Percentiles rank a stretch among this genome's conserved stretches.
Conservation (phyloP, 2,797 vertebrate species). For the Taenioides sp. region DNA sequence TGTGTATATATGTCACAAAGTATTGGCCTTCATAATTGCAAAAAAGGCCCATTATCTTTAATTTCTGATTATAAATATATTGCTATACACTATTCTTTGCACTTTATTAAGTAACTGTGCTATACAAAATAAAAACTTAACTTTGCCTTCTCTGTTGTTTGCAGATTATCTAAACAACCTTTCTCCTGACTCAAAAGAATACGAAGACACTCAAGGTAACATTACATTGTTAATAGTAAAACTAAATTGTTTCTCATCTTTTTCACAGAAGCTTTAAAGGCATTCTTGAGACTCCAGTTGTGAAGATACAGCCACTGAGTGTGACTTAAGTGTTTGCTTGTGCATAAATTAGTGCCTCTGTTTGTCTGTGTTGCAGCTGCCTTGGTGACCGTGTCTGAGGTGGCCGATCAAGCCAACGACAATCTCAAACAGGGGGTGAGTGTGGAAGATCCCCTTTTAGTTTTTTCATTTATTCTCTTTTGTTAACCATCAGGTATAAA, state of each 20-base stretch:
- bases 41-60: neutral
- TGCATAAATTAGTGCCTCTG: constrained; percentile 30
- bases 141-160: constrained; percentile 16
- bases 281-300: constrained; percentile 12
- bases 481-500: too few relatives aligned
- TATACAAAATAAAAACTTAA: neutral
- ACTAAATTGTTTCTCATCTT: neutral
- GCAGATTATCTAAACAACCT: constrained; percentile 98
- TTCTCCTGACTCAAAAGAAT: constrained; percentile 93
- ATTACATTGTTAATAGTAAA: neutral
- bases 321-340: constrained; percentile 29
- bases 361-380: constrained; percentile 79
- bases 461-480: constrained; percentile 23
- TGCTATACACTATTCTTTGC: neutral
- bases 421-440: constrained; percentile 95
- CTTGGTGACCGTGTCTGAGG: constrained; percentile 87
- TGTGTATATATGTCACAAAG: neutral
- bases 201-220: constrained; percentile 93
- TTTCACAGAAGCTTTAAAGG: constrained; percentile 19
- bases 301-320: constrained; percentile 26
- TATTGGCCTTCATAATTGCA: too few relatives aligned
- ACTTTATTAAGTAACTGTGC: too few relatives aligned
- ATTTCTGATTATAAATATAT: neutral
- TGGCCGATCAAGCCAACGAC: constrained; percentile 90
- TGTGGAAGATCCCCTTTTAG: constrained; percentile 35